Evolutionary conservation across 2,113 vertebrate genomes (phyloP), one percentile per base, ranked within the genome.

Genomic region (Antennarius striatus): DNA sequence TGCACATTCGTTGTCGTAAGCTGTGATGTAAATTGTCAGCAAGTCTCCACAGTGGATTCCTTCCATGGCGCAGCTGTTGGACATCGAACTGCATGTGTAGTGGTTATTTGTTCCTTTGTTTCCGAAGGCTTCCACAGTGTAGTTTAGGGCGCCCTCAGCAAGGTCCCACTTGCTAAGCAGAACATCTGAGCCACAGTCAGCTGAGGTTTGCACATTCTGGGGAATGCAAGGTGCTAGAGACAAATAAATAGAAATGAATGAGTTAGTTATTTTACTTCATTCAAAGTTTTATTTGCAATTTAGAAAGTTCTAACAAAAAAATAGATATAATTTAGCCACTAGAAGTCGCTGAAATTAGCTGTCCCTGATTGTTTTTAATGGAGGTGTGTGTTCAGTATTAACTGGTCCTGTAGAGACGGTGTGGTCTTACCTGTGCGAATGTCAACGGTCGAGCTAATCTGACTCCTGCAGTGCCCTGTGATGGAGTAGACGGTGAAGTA

Each of bases 201-300:
- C 51, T 10, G 53, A 66, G 0, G 91, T 84, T 59, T 72, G 46
- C 67, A 95, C 15, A 59, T 91, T 90, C 12, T 68, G 50, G 0
- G 93, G 91, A 15, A 87, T 84, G 50, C 94, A 95, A 0, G 94
- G 94, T 14, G 92, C 94, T 95, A 73, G 50, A 64, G 54, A 69
- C 32, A 36, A 22, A 52, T 29, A 6, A 1, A n/a, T 45, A 57
- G 0, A 2, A 36, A 22, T 29, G 6, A 4, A 36, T 32, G 0
- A 13, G 39, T 56, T 48, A 56, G 1, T 3, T 43, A 11, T n/a
- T 14, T 50, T 28, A 9, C 10, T 57, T 30, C 0, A 12, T 10
- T 55, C 13, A 12, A 2, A 3, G 15, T 47, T 45, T 15, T 46
- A 5, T 30, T 47, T 47, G 4, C 6, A 57, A 53, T 39, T 42